These are phyloP conservation scores for Urocolius indicus DNA, from an alignment of 2,113 vertebrate species.

Conservation along the genomic window DNA sequence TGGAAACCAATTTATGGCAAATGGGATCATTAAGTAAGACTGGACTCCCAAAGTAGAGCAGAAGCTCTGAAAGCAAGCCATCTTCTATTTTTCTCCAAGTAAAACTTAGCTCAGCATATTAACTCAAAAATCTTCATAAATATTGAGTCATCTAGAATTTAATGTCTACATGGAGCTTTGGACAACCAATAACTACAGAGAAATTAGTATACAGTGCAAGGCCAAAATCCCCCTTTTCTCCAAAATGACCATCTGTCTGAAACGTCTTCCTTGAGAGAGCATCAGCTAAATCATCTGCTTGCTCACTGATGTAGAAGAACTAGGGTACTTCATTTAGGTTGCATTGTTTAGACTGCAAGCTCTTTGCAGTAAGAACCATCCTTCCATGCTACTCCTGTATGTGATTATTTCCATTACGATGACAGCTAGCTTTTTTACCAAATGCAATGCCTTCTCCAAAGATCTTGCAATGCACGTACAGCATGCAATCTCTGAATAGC, in stretches of 20 bases:
- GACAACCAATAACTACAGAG: background rate
- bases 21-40: background rate
- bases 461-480: background rate
- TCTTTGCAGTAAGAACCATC: background rate
- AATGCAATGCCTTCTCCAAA: background rate
- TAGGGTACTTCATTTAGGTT: background rate
- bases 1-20: background rate
- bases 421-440: background rate
- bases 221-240: conserved; percentile 19
- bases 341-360: background rate
- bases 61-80: background rate
- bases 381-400: background rate
- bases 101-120: background rate
- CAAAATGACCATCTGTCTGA: background rate
- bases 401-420: background rate
- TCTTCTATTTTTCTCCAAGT: background rate
- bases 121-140: background rate
- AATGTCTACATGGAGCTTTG: background rate
- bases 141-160: background rate
- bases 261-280: background rate
- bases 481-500: background rate
- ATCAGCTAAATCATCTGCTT: background rate
- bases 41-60: background rate
- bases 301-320: background rate
- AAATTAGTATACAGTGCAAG: background rate